phyloP scores from a whole-genome alignment of 2,888 invertebrate species.

The Cephus nigrinus region DNA sequence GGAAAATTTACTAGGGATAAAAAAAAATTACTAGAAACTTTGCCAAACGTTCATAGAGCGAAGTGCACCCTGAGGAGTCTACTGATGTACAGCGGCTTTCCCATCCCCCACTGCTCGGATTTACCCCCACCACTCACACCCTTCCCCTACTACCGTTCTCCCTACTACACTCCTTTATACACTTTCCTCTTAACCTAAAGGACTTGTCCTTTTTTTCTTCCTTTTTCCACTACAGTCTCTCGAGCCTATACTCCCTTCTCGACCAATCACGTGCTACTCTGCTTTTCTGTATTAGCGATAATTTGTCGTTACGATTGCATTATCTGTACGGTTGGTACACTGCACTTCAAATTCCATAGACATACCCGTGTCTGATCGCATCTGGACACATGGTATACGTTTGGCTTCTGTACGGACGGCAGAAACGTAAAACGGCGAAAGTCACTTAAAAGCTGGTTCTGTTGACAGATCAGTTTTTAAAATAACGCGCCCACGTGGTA shows the following conservation, averaged over 20 bases:
- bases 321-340: not conserved
- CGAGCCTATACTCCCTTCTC: slow-evolving; percentile 7
- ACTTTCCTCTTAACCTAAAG: not conserved
- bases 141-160: slow-evolving; percentile 6
- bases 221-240: slow-evolving; percentile 7
- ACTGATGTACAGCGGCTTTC: slow-evolving; percentile 22
- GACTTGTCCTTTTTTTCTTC: not conserved
- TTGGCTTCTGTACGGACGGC: not conserved
- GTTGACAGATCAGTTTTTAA: not conserved
- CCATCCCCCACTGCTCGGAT: slow-evolving; percentile 48
- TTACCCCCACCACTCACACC: slow-evolving; percentile 21
- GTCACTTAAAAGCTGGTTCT: slow-evolving; percentile 53
- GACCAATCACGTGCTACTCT: not conserved
- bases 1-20: not conserved
- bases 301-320: not conserved
- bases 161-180: slow-evolving; percentile 10
- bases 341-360: not conserved
- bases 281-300: not conserved
- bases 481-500: not conserved
- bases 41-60: not conserved
- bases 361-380: not conserved
- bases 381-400: not conserved
- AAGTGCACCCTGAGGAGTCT: slow-evolving; percentile 30
- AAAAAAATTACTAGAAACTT: not conserved
- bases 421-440: slow-evolving; percentile 60